Evolutionary conservation across 1,140 invertebrate species (phyloP), one percentile per base, ranked within the genome.

Genomic region (Cataglyphis hispanica): DNA sequence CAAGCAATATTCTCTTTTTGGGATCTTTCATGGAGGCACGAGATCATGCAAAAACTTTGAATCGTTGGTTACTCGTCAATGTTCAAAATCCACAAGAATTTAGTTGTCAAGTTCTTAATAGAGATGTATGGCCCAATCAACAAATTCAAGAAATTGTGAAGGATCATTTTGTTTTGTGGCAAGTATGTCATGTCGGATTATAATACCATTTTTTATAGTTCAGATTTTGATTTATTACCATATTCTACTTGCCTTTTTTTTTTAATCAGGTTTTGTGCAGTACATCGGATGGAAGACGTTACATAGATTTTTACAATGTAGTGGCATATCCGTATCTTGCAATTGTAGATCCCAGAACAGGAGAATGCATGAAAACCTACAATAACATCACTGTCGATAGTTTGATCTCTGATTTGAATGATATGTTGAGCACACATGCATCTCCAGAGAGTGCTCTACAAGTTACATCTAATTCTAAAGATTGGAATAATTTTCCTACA

Each of bases 151-250:
- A 96, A 63, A 95, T 98, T 64, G 93, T 98, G 25, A 96, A 96
- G 69, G 95, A 97, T 86, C 96, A 97, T 93, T 98, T 98, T 92
- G 94, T 98, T n/a, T 96, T 98, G 86, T 98, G 97, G 97, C 97
- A 98, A 96, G 97, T 97, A 91, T 91, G 91, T 91, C 46, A 64
- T 56, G 16, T 16, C 4, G 10, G 31, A 78, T 56, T n/a, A 43
- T 67, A 16, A n/a, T 74, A 4, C 3, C 0, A 37, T 22, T 77
- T 84, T n/a, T 13, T 37, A 1, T 31, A 37, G 1, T 58, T 37
- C 7, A 40, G 27, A 34, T 70, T 67, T 10, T 6, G 25, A 53
- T 84, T 53, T 8, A n/a, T 27, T 67, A 8, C 16, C 16, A 19
- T 43, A 3, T 53, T 85, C n/a, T 46, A 53, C n/a, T n/a, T 72